Percentiles rank a stretch among this genome's conserved stretches.
These are phyloP conservation scores for Vanessa cardui DNA, from an alignment of 2,888 invertebrate genomes.

Conservation along the genomic window DNA sequence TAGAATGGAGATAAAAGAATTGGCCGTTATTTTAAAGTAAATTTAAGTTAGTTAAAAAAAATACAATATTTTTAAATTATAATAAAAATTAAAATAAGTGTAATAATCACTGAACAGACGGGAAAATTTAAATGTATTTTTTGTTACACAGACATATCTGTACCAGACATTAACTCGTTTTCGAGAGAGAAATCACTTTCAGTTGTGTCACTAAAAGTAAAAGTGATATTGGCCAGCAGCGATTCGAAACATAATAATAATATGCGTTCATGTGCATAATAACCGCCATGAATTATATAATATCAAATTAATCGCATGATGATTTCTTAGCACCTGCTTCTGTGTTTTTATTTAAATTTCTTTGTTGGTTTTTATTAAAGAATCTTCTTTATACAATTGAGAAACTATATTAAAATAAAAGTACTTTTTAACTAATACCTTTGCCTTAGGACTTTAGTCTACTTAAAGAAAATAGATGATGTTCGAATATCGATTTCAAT, in stretches of 20 bases:
- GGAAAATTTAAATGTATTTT: constrained; percentile 21
- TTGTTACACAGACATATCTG: constrained; percentile 20
- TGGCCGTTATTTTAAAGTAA: no score
- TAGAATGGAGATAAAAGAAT: no score
- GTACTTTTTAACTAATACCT: no score
- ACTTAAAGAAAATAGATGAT: no score
- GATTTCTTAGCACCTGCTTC: constrained; percentile 17
- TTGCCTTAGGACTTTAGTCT: no score
- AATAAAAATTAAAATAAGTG: no score
- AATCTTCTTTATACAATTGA: not conserved
- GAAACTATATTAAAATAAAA: no score
- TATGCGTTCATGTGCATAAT: constrained; percentile 41
- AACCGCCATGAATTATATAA: constrained; percentile 41
- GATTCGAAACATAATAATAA: constrained; percentile 48
- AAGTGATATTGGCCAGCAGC: constrained; percentile 55
- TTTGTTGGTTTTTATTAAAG: not conserved
- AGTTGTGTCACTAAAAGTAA: constrained; percentile 67
- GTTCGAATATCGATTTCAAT: no score
- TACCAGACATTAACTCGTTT: constrained; percentile 45
- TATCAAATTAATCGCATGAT: constrained; percentile 8
- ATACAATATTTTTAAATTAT: no score
- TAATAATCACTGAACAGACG: not conserved
- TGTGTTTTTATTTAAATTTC: not conserved
- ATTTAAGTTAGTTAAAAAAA: no score
- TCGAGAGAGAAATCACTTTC: constrained; percentile 64